Evolutionary conservation across 2,888 invertebrate genomes (phyloP), one percentile per base, ranked within the genome.

Genomic region (Nudaria mundana): DNA sequence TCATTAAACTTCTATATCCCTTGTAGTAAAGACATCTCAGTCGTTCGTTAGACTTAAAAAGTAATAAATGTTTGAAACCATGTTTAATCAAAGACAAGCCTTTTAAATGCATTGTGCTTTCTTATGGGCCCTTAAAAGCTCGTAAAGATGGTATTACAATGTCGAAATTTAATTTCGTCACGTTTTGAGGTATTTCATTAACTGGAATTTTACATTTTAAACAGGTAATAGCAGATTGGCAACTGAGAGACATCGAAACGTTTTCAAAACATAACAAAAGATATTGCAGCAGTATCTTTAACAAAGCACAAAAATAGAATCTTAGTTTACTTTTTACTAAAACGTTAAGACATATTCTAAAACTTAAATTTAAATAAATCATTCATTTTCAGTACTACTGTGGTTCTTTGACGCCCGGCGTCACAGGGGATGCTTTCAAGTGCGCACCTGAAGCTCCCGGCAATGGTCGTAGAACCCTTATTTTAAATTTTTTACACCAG

Each of bases 251-350:
- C 47, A 33, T 44, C 39, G 31, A 26, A 25, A 31, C 34, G 42
- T 58, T 60, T 62, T 59, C 48, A 53, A 56, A 53, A 45, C 50
- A 30, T 41, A 52, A 44, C 46, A 44, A 47, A 44, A 46, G 54
- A 54, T 54, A 28, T 38, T 31, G 41, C 32, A 45, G 40, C 45
- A 40, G 40, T 47, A 33, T 52, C 56, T 48, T 37, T 41, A 46
- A 50, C 40, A 46, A 52, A 43, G 41, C 45, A 25, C 26, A 12
- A n/a, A n/a, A n/a, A n/a, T n/a, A n/a, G n/a, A n/a, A n/a, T n/a
- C n/a, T n/a, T n/a, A n/a, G n/a, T n/a, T n/a, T n/a, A n/a, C n/a
- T n/a, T n/a, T n/a, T n/a, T n/a, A n/a, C n/a, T n/a, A n/a, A n/a
- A n/a, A n/a, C n/a, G n/a, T n/a, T n/a, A n/a, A n/a, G n/a, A n/a